phyloP scores from a whole-genome alignment of 2,797 vertebrate genomes.

The Oreochromis grahami region DNA sequence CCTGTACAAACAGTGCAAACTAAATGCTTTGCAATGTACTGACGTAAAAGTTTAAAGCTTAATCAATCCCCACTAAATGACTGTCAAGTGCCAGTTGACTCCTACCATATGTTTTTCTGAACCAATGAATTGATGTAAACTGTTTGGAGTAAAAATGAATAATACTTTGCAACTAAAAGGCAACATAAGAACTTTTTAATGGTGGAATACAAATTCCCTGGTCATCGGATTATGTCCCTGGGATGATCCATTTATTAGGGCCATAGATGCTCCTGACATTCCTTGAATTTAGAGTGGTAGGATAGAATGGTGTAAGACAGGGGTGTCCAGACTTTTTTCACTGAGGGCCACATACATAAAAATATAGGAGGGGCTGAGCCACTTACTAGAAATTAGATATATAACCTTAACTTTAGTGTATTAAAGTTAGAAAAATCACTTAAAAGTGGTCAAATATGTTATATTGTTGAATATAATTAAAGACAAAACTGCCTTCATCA shows the following conservation, averaged over 20 bases:
- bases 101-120: background rate
- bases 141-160: background rate
- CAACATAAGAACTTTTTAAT: background rate
- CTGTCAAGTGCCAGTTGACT: background rate
- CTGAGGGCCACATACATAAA: too few species aligned
- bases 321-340: too few species aligned
- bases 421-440: too few species aligned
- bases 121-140: background rate
- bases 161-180: background rate
- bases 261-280: background rate
- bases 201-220: background rate
- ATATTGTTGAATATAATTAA: too few species aligned
- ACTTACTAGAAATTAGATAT: too few species aligned
- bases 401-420: too few species aligned
- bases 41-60: background rate
- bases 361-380: too few species aligned
- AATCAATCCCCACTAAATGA: background rate
- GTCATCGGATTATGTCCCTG: background rate
- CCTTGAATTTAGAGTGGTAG: background rate
- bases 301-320: background rate
- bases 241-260: background rate
- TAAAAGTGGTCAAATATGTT: too few species aligned
- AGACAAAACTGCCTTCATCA: too few species aligned
- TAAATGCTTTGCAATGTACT: background rate
- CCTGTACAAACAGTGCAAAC: background rate